Evolutionary conservation across 2,797 vertebrate genomes (phyloP).

Genomic region (Rhinogobio ventralis): DNA sequence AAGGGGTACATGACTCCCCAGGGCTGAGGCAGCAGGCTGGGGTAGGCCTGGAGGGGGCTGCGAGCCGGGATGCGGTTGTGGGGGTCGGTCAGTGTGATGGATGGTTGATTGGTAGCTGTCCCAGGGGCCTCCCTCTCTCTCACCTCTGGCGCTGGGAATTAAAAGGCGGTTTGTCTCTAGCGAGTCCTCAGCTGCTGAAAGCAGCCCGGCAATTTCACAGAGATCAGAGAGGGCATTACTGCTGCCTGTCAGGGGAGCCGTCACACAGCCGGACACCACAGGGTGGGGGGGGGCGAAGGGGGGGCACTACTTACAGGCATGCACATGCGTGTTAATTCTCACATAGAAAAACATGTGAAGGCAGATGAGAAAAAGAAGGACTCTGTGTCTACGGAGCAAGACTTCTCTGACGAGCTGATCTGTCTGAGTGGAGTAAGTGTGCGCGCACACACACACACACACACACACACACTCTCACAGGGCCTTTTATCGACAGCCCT

Average conservation of each 20-base stretch:
- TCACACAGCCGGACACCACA: constrained; percentile 73
- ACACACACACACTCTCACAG: constrained; percentile 26
- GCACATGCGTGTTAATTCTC: constrained; percentile 46
- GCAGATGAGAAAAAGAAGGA: background rate
- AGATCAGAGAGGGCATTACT: constrained; percentile 81
- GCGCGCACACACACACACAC: constrained; percentile 14
- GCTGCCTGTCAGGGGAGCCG: constrained; percentile 84
- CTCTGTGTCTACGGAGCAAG: background rate
- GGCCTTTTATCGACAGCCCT: constrained; percentile 53
- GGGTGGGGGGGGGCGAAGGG: constrained; percentile 28
- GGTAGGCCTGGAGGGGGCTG: constrained; percentile 39
- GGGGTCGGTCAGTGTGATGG: constrained; percentile 80
- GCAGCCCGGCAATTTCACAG: constrained; percentile 83
- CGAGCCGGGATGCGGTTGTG: constrained; percentile 49
- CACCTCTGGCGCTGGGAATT: constrained; percentile 81
- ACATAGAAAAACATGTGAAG: constrained; percentile 30
- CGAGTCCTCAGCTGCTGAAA: constrained; percentile 84
- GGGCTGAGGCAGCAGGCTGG: constrained; percentile 38
- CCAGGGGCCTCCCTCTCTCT: constrained; percentile 80
- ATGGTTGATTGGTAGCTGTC: constrained; percentile 85
- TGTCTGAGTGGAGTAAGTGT: background rate
- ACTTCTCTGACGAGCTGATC: constrained; percentile 13
- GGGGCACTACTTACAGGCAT: constrained; percentile 54
- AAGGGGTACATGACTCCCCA: constrained; percentile 49
- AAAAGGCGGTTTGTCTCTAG: constrained; percentile 87